These are phyloP conservation scores for Berghia stephanieae DNA, from an alignment of 1,140 invertebrate genomes.

Conservation along the genomic window DNA sequence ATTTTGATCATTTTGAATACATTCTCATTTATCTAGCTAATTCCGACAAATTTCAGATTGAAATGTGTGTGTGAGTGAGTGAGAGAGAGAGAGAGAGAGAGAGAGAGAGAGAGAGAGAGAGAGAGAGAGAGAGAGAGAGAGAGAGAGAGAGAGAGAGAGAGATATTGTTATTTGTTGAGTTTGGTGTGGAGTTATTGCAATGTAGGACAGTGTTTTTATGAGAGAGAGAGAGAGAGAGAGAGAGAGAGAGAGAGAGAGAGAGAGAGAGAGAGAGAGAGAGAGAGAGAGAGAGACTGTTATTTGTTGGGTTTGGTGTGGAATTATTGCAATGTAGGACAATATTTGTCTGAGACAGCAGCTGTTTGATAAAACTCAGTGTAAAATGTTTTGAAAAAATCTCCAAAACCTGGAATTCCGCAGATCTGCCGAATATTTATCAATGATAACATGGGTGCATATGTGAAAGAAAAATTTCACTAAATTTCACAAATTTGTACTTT, in stretches of 20 bases:
- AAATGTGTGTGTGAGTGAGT: not conserved
- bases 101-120: conserved; percentile 5
- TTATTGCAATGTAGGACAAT: too few species aligned
- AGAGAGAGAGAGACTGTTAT: not conserved
- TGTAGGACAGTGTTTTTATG: not conserved
- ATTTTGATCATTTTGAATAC: not conserved
- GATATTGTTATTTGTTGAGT: not conserved
- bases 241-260: not conserved
- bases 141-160: not conserved
- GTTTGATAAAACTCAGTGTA: too few species aligned
- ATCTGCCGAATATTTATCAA: too few species aligned
- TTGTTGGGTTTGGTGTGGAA: not conserved
- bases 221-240: not conserved
- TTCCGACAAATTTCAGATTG: not conserved
- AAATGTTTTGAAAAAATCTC: too few species aligned
- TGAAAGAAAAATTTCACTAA: too few species aligned
- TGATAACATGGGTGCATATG: too few species aligned
- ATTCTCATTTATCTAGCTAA: not conserved
- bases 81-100: not conserved
- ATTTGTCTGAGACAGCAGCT: too few species aligned
- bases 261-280: not conserved
- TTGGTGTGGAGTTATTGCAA: not conserved
- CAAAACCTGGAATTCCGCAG: too few species aligned
- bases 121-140: conserved; percentile 19
- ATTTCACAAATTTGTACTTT: too few species aligned